These are phyloP conservation scores for Tetranychus cinnabarinus DNA, from an alignment of 1,140 invertebrate species.

Conservation along the genomic window DNA sequence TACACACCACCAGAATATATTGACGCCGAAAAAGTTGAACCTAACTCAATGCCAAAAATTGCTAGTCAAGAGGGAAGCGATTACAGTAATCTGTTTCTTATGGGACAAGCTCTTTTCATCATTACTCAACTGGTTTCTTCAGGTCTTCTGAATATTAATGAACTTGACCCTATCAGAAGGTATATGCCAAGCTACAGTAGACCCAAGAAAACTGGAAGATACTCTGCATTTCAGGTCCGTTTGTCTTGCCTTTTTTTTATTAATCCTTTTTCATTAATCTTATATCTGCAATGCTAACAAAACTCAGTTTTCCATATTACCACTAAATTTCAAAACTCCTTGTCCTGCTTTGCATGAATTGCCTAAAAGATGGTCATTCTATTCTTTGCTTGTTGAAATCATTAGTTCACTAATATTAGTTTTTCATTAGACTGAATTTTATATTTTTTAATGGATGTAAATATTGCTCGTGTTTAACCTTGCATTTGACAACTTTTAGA, in stretches of 20 bases:
- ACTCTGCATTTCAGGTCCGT: slow-evolving; percentile 83
- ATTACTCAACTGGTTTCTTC: slow-evolving; percentile 67
- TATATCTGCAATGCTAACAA: too few species aligned
- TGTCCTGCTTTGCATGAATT: too few species aligned
- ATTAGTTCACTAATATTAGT: too few species aligned
- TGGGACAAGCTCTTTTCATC: slow-evolving; percentile 85
- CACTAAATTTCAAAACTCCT: too few species aligned
- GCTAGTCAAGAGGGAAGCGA: slow-evolving; percentile 34
- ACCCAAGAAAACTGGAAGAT: slow-evolving; percentile 62
- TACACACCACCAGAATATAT: slow-evolving; percentile 60
- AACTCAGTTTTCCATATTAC: too few species aligned
- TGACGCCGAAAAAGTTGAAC: slow-evolving; percentile 42
- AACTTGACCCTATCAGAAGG: slow-evolving; percentile 78
- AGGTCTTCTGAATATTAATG: slow-evolving; percentile 71
- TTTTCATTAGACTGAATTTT: too few species aligned
- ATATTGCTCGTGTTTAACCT: too few species aligned
- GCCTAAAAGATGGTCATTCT: too few species aligned
- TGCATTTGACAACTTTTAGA: too few species aligned
- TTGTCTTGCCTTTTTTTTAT: not conserved
- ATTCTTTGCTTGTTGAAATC: too few species aligned
- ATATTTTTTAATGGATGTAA: too few species aligned
- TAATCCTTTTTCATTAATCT: too few species aligned
- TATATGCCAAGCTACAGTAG: slow-evolving; percentile 88
- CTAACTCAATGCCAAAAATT: slow-evolving; percentile 37
- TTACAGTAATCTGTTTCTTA: slow-evolving; percentile 33